Evolutionary conservation across 2,888 invertebrate genomes (phyloP), one percentile per base, ranked within the genome.

Genomic region (Patella pellucida): DNA sequence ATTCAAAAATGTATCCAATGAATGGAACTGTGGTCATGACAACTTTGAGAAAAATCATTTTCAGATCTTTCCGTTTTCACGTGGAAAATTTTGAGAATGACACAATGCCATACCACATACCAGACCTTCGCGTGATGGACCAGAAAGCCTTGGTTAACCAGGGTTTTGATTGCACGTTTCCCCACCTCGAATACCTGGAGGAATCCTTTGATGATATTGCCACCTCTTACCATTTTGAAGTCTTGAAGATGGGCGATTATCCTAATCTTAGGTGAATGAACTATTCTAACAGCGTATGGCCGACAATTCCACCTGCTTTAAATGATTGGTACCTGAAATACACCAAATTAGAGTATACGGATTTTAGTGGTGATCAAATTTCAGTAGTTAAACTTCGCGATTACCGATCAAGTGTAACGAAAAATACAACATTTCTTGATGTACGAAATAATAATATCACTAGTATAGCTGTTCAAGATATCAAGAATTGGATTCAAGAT

Each of bases 301-400:
- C 75, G 4, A 77, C 74, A 5, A 73, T 86, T 3, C 80, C 82
- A 16, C 77, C 76, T 15, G 73, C 78, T n/a, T 75, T 84, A 0
- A 75, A 77, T 14, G 79, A 83, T 41, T 86, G 85, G 82, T 81
- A 83, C 11, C 68, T 77, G 11, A 75, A 82, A 67, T 87, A 84
- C 70, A 83, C 82, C 0, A 82, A 82, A 31, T 71, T 85, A 23
- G 80, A 84, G 50, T 76, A 78, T 12, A 72, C 85, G 52, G 86
- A 87, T 54, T 76, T 86, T 0, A 84, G 84, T 2, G 73, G 83
- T 56, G 86, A 87, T 19, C 62, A 23, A 12, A 62, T 62, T 11
- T 11, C 19, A 12, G 62, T 23, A 23, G 62, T 62, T 12, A 62
- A 19, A 62, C 62, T 62, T 11, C 19, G 19, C 62, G 62, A 62